Percentiles rank a stretch among this genome's conserved stretches.
These are phyloP conservation scores for Nebria salina DNA, from an alignment of 2,888 invertebrate genomes.

Conservation along the genomic window DNA sequence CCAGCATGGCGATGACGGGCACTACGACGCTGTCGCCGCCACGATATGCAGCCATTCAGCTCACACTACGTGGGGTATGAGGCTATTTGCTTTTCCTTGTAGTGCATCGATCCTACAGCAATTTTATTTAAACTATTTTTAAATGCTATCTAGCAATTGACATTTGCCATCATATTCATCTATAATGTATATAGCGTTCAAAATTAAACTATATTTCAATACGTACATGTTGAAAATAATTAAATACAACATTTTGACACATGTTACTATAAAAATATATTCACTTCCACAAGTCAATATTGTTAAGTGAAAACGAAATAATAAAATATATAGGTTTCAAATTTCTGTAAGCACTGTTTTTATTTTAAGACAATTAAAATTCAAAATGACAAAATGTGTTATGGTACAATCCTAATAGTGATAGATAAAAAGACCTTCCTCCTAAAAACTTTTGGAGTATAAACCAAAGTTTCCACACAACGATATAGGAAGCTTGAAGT, in stretches of 20 bases:
- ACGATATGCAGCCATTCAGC: not conserved
- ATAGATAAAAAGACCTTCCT: not conserved
- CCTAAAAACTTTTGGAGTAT: not conserved
- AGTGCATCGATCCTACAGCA: not conserved
- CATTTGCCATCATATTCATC: not conserved
- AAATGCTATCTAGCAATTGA: not conserved
- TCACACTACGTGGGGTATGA: not conserved
- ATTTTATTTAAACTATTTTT: not conserved
- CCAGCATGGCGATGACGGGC: slow-evolving; percentile 22
- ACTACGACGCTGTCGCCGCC: slow-evolving; percentile 14
- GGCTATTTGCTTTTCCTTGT: slow-evolving; percentile 3
- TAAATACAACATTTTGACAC: too few species aligned
- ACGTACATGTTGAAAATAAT: too few species aligned
- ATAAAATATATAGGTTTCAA: not conserved
- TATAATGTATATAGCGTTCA: not conserved
- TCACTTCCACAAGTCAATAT: too few species aligned
- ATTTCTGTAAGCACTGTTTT: not conserved
- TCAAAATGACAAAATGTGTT: too few species aligned
- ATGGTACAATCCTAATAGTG: not conserved
- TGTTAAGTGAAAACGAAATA: not conserved
- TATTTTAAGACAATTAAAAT: not conserved
- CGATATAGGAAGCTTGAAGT: not conserved
- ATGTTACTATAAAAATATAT: too few species aligned
- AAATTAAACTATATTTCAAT: not conserved
- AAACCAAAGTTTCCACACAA: not conserved